These are phyloP conservation scores for Heliothis virescens DNA, from an alignment of 1,140 invertebrate genomes.

Conservation along the genomic window DNA sequence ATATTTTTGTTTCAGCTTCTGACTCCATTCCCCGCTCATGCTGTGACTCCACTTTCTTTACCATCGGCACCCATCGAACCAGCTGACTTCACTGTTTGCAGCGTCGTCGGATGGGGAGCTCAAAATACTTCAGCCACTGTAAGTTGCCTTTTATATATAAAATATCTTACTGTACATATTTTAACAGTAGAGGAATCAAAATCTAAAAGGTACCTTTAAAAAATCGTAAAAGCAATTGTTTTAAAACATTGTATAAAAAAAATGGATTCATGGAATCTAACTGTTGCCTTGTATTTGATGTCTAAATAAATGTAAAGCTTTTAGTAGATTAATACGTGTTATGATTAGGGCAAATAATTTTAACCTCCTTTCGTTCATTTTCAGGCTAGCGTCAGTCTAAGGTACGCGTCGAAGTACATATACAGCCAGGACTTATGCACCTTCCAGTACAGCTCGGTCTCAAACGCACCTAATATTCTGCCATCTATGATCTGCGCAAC, in stretches of 20 bases:
- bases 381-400: conserved; percentile 47
- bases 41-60: not conserved
- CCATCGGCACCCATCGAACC: not conserved
- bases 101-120: not conserved
- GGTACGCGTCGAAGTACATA: conserved; percentile 53
- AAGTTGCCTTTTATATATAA: not conserved
- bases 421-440: conserved; percentile 57
- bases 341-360: too few species aligned
- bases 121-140: not conserved
- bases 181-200: too few species aligned
- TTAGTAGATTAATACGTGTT: too few species aligned
- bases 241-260: not conserved
- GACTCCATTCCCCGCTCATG: not conserved
- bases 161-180: too few species aligned
- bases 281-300: too few species aligned
- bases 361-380: not conserved
- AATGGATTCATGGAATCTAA: too few species aligned
- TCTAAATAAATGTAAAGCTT: too few species aligned
- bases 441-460: conserved; percentile 35
- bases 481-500: conserved; percentile 57
- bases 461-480: conserved; percentile 45
- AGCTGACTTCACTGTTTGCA: not conserved
- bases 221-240: not conserved
- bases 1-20: not conserved
- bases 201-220: not conserved